Evolutionary conservation across 1,140 invertebrate genomes (phyloP), one percentile per base, ranked within the genome.

Genomic region (Carcinoscorpius rotundicauda): DNA sequence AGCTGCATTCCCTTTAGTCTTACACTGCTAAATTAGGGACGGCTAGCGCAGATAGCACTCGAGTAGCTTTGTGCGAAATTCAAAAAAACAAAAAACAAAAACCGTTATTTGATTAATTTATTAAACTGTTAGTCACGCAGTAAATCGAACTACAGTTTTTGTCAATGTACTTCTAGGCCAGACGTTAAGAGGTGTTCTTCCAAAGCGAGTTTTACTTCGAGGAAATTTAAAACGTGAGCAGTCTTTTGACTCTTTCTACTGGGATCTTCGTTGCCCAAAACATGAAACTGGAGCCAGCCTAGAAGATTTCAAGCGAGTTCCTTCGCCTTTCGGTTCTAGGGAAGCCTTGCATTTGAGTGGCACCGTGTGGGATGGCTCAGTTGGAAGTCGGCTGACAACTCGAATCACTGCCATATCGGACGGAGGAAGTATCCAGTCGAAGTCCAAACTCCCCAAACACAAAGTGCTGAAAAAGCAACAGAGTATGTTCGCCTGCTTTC

Each of bases 381-480:
- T 60, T 11, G 52, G 53, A 6, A 6, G 53, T 55, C 6, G 53
- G 6, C 65, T 58, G 5, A 29, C 10, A 9, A 29, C 10, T 48
- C 29, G 29, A 29, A 29, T 29, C 29, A 29, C 29, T 29, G 29
- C 29, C 29, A 29, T 29, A 29, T 29, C 29, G 29, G 29, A 29
- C 2, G 61, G 61, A 53, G 60, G n/a, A 0, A 64, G 57, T 6
- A 58, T 64, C 3, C 61, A 61, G 48, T 53, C 64, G 8, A 66
- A 69, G 49, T 50, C 65, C 11, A 63, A 71, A 11, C 51, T 66
- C 49, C 71, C 70, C 6, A 73, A 73, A 60, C 72, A 73, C 51
- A 73, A 73, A 53, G 71, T 72, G 66, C 60, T 73, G 9, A 73
- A 73, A 60, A 73, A 73, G 56, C 72, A 73, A 55, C 72, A 73